Conservation (phyloP, 2,888 invertebrate genomes). For the Lottia gigantea region DNA sequence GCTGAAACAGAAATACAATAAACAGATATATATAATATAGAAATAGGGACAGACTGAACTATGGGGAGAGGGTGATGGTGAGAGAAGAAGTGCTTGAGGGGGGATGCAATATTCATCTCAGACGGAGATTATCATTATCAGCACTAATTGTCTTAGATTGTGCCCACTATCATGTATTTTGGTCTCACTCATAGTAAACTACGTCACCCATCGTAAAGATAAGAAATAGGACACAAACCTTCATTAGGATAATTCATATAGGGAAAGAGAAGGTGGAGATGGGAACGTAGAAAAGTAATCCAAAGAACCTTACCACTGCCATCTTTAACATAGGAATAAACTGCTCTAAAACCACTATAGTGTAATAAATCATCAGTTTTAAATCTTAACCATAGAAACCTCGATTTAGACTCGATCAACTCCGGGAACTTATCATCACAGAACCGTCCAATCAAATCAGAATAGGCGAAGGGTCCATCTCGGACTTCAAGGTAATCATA, state of each 20-base stretch:
- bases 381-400: conserved; percentile 83
- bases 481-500: conserved; percentile 86
- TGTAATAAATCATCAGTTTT: conserved; percentile 85
- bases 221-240: too few relatives aligned
- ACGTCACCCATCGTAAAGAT: too few relatives aligned
- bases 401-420: conserved; percentile 78
- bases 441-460: conserved; percentile 71
- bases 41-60: not conserved
- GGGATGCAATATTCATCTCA: too few relatives aligned
- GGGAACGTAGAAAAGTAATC: not conserved
- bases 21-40: too few relatives aligned
- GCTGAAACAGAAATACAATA: conserved; percentile 24
- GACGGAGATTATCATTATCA: too few relatives aligned
- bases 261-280: too few relatives aligned
- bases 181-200: too few relatives aligned
- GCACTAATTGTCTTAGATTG: too few relatives aligned
- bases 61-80: too few relatives aligned
- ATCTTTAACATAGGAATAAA: conserved; percentile 71
- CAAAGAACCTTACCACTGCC: conserved; percentile 28
- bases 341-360: conserved; percentile 81
- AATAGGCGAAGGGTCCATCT: conserved; percentile 78
- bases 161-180: too few relatives aligned
- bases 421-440: conserved; percentile 81
- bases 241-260: too few relatives aligned
- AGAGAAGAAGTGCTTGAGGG: too few relatives aligned